These are phyloP conservation scores for Drosophila parthenogenetica DNA, from an alignment of 2,888 invertebrate genomes.

Conservation along the genomic window DNA sequence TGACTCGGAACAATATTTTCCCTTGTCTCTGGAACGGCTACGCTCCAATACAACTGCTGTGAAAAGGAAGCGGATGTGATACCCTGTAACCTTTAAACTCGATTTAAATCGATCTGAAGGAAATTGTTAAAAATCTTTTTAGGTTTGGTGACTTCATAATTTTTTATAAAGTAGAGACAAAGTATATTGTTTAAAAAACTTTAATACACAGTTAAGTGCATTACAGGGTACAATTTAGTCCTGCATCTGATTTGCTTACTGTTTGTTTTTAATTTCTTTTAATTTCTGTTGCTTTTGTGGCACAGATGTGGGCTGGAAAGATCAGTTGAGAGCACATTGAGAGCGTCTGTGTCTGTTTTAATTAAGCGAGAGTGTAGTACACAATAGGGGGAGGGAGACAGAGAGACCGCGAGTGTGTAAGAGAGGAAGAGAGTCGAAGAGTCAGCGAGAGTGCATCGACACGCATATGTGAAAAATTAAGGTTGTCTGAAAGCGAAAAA, in stretches of 20 bases:
- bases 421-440: constrained; percentile 10
- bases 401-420: constrained; percentile 16
- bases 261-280: constrained; percentile 74
- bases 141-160: no score
- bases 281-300: constrained; percentile 62
- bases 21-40: constrained; percentile 71
- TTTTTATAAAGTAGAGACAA: no score
- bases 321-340: constrained; percentile 58
- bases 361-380: constrained; percentile 62
- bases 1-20: constrained; percentile 77
- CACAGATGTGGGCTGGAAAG: constrained; percentile 72
- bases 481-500: constrained; percentile 72
- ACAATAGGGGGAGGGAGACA: constrained; percentile 29
- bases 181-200: no score
- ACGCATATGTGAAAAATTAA: constrained; percentile 79
- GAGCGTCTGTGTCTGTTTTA: constrained; percentile 75
- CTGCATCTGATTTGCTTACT: background rate
- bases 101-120: no score
- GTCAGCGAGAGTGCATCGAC: constrained; percentile 45
- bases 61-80: constrained; percentile 33
- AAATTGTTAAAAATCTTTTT: no score
- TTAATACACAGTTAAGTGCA: no score
- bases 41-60: constrained; percentile 12
- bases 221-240: constrained; percentile 38
- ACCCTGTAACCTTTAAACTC: constrained; percentile 33